A percentile compares a stretch with the other conserved stretches of the same genome.
Conservation (phyloP, 2,113 vertebrate genomes). For the Porphyrio hochstetteri region DNA sequence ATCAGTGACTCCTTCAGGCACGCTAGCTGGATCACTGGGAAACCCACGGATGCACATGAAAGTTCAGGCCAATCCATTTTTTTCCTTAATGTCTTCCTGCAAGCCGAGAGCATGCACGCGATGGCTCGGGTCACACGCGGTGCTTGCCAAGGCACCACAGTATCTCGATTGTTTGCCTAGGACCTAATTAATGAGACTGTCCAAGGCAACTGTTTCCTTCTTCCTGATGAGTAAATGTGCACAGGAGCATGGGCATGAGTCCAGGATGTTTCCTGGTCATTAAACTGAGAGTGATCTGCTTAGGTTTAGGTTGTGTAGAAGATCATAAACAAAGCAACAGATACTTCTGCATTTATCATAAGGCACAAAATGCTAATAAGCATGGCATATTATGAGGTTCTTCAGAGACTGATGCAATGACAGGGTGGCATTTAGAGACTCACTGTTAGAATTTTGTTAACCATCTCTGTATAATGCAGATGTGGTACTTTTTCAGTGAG, state of each 20-base stretch:
- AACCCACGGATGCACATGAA: fast-evolving
- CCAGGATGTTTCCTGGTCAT: background rate
- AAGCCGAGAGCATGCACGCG: fast-evolving
- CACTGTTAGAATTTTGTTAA: background rate
- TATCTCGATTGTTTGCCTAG: background rate
- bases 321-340: background rate
- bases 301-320: background rate
- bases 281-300: background rate
- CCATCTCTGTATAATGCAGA: background rate
- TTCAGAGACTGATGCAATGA: background rate
- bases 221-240: background rate
- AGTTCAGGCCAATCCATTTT: background rate
- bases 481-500: background rate
- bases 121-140: fast-evolving
- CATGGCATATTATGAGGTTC: background rate
- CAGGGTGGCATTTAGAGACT: background rate
- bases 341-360: background rate
- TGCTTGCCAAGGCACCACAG: background rate
- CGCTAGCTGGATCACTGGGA: fast-evolving
- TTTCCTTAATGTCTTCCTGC: background rate
- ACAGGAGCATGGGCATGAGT: background rate
- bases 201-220: background rate
- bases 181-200: background rate
- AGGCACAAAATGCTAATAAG: background rate
- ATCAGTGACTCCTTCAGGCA: background rate